These are phyloP conservation scores for Forbesichthys agassizii DNA, from an alignment of 2,113 vertebrate species.

Conservation along the genomic window DNA sequence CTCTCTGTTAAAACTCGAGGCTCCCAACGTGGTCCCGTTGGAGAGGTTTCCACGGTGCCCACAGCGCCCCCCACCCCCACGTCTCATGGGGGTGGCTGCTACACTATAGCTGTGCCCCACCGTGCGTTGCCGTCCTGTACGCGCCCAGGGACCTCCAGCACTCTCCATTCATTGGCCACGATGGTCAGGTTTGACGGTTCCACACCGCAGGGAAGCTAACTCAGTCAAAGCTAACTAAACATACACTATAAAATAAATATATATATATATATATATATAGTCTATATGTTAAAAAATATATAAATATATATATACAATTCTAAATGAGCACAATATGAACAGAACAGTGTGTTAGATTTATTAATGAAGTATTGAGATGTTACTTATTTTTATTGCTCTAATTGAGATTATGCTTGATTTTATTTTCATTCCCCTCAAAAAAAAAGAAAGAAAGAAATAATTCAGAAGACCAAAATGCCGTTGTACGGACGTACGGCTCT, in stretches of 20 bases:
- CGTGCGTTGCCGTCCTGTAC: conserved; percentile 63
- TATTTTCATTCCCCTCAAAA: conserved; percentile 56
- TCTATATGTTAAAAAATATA: conserved; percentile 22
- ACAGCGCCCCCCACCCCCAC: no score
- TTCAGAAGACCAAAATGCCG: conserved; percentile 75
- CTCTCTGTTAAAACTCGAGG: no score
- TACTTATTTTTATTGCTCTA: conserved; percentile 73
- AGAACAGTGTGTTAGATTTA: conserved; percentile 39
- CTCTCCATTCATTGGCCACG: conserved; percentile 25
- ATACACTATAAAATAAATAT: conserved; percentile 13
- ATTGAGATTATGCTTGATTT: conserved; percentile 54
- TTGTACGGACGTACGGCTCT: conserved; percentile 55
- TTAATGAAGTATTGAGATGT: conserved; percentile 68
- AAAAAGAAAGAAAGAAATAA: conserved; percentile 4
- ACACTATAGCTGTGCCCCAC: conserved; percentile 20
- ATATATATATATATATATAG: conserved; percentile 49
- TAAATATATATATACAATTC: conserved; percentile 60
- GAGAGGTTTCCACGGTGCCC: no score
- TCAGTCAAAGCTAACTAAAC: conserved; percentile 17
- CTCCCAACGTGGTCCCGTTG: no score
- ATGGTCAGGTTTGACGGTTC: conserved; percentile 50
- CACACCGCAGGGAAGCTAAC: conserved; percentile 25
- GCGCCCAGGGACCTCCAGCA: conserved; percentile 44
- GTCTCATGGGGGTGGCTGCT: no score
- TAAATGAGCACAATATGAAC: conserved; percentile 75